Base-by-base conservation (phyloP, 2,888 invertebrate species). In the Deladenus siricidicola region DNA sequence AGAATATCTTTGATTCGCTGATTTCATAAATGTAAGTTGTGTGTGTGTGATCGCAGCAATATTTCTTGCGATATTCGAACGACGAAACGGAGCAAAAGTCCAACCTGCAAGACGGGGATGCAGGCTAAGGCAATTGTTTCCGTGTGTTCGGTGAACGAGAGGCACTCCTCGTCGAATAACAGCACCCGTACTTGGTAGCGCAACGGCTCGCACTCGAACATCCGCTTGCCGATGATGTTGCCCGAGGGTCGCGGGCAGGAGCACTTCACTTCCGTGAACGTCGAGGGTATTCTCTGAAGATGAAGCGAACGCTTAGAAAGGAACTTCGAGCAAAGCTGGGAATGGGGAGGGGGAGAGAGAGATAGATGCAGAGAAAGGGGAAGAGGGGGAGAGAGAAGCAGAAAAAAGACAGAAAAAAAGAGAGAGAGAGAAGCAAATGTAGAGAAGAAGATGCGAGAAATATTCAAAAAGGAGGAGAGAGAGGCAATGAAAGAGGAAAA, bases 31-130 rank as follows among this genome's bases (percentile, higher is more conserved):
- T 34, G 6, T 6, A 34, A 34, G 14, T 34, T 34, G 6, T 34
- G 6, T 10, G 14, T 10, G 14, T 34, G 39, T 34, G 39, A 34
- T 34, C 14, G 14, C 14, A 34, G 14, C 39, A 34, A 34, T 10
- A 34, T 34, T 34, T 34, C 6, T 34, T 10, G 6, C 39, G 6
- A 34, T 10, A 34, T 10, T 10, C 39, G 8, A 10, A 14, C 14
- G 39, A 14, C 14, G 14, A 10, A 34, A 34, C 39, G 14, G 14
- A 34, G 14, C 14, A 21, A 14, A 63, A 56, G 21, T 50, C 58
- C 56, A 64, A 76, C 76, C 72, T 76, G 75, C 44, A 76, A 65
- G n/a, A 78, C 77, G 30, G 77, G 76, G 43, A 77, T 68, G 59
- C 77, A 77, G 4, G 67, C 77, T 30, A 77, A 58, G 6, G 77